A percentile compares a stretch with the other conserved stretches of the same genome.
Evolutionary conservation across 2,888 invertebrate genomes (phyloP).

Genomic region (Metopia argyrocephala): DNA sequence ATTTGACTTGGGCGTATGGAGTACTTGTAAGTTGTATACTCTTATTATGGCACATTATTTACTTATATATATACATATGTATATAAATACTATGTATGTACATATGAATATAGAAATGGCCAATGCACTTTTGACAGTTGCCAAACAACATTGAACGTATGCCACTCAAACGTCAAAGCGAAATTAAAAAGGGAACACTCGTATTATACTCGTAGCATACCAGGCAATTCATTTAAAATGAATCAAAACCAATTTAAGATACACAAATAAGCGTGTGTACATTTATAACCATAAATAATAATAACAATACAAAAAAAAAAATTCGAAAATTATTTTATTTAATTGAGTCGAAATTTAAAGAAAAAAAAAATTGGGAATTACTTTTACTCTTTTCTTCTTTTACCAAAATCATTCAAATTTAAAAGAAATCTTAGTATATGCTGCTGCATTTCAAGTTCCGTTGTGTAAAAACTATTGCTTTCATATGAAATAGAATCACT

Average conservation of each 20-base stretch:
- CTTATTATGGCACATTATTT: slow-evolving; percentile 6
- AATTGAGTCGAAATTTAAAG: too few relatives aligned
- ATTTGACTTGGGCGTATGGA: slow-evolving; percentile 51
- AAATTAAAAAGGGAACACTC: slow-evolving; percentile 30
- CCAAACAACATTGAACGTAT: slow-evolving; percentile 53
- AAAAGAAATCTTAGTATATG: too few relatives aligned
- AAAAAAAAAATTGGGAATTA: too few relatives aligned
- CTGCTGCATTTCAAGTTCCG: too few relatives aligned
- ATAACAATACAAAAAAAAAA: too few relatives aligned
- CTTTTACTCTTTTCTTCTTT: too few relatives aligned
- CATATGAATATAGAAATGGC: slow-evolving; percentile 30
- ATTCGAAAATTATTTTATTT: too few relatives aligned
- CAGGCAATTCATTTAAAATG: neutral
- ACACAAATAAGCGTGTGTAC: neutral
- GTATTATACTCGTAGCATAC: neutral
- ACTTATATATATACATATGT: slow-evolving; percentile 10
- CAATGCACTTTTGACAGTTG: slow-evolving; percentile 61
- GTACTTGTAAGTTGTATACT: neutral
- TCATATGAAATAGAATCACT: too few relatives aligned
- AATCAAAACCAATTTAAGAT: neutral
- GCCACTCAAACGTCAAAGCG: slow-evolving; percentile 59
- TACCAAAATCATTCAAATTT: too few relatives aligned
- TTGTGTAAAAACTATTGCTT: too few relatives aligned
- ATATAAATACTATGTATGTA: neutral
- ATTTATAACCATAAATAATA: too few relatives aligned